Evolutionary conservation across 1,140 invertebrate genomes (phyloP).

Genomic region (Zaprionus inermis): DNA sequence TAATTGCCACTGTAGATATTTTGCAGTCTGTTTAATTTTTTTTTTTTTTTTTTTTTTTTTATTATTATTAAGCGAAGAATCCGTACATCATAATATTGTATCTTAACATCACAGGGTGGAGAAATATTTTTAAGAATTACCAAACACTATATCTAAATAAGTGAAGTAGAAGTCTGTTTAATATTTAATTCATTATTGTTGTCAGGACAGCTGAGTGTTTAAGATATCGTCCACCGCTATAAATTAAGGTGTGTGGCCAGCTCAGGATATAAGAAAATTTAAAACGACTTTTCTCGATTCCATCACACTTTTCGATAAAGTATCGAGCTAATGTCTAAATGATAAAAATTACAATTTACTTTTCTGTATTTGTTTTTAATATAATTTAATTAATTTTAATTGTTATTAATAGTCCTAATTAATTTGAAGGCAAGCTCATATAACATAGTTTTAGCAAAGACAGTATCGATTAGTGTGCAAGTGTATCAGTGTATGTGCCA

Average conservation of each 20-base stretch:
- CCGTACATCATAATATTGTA: too few species aligned
- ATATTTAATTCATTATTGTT: not conserved
- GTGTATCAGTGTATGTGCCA: too few species aligned
- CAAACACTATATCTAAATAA: too few species aligned
- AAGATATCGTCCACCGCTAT: not conserved
- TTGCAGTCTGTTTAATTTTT: too few species aligned
- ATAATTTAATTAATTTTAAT: too few species aligned
- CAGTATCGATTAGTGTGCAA: not conserved
- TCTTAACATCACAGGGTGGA: too few species aligned
- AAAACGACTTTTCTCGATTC: not conserved
- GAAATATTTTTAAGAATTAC: too few species aligned
- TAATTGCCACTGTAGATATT: not conserved
- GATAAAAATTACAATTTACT: too few species aligned
- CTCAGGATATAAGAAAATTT: not conserved
- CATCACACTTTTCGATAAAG: not conserved
- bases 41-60: too few species aligned
- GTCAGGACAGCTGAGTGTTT: not conserved
- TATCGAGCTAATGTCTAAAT: not conserved
- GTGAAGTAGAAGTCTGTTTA: too few species aligned
- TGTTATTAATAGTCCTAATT: not conserved
- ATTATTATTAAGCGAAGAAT: too few species aligned
- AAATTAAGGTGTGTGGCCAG: not conserved
- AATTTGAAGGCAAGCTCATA: not conserved
- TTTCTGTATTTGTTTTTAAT: too few species aligned
- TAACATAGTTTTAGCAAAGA: not conserved